Evolutionary conservation across 37 sponge, comb jelly and placozoan species (phyloP).

Genomic region (Chondrosia reniformis): DNA sequence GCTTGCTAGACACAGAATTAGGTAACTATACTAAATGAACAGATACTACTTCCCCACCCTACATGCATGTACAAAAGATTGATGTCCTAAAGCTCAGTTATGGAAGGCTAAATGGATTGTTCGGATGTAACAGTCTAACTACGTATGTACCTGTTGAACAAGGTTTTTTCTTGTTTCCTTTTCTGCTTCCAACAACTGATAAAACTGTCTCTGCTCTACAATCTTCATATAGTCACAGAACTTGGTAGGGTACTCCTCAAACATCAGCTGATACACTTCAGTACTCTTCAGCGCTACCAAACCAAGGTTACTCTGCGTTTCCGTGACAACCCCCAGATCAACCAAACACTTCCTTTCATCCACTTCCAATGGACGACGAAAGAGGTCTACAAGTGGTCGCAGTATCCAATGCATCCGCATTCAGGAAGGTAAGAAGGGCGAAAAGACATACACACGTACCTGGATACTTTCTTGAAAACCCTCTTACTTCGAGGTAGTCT

Average conservation of each 20-base stretch:
- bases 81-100: too few relatives aligned
- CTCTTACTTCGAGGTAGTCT: constrained; percentile 80
- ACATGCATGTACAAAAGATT: too few relatives aligned
- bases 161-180: constrained; percentile 35
- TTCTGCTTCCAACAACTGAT: constrained; percentile 13
- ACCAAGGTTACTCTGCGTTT: constrained; percentile 73
- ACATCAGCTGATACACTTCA: constrained; percentile 73
- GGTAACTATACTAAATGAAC: too few relatives aligned
- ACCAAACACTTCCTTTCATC: constrained; percentile 72
- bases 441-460: constrained; percentile 30
- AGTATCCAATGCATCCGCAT: neutral
- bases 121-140: too few relatives aligned
- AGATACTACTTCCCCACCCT: too few relatives aligned
- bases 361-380: constrained; percentile 51
- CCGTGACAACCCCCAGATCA: constrained; percentile 63
- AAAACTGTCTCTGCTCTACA: constrained; percentile 53
- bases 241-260: constrained; percentile 58
- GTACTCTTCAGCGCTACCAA: constrained; percentile 51
- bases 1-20: too few relatives aligned
- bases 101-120: too few relatives aligned
- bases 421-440: neutral
- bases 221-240: constrained; percentile 53
- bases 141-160: constrained; percentile 3
- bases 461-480: constrained; percentile 85
- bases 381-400: constrained; percentile 27